These are phyloP conservation scores for Lucilia cuprina DNA, from an alignment of 1,140 invertebrate species.

Conservation along the genomic window DNA sequence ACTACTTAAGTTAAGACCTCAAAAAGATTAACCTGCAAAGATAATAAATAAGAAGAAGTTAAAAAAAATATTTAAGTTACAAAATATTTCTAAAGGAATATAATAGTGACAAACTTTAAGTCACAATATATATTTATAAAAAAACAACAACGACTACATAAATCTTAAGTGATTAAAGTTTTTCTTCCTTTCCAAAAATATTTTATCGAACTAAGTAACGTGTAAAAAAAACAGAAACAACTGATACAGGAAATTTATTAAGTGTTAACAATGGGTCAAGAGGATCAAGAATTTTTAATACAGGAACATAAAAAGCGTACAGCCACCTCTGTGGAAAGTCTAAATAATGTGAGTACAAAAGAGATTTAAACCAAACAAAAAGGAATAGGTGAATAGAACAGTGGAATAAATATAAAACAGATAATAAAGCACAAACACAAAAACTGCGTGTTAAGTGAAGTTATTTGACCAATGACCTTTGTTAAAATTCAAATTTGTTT, in stretches of 20 bases:
- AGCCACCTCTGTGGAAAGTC: constrained; percentile 53
- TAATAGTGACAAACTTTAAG: neutral
- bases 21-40: neutral
- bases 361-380: neutral
- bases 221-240: neutral
- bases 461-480: no score
- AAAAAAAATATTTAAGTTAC: neutral
- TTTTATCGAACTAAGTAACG: no score
- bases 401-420: neutral
- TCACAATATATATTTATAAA: neutral
- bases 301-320: constrained; percentile 47
- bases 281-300: constrained; percentile 58
- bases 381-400: neutral
- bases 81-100: neutral
- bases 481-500: no score
- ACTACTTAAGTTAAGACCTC: neutral
- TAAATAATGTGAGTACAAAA: constrained; percentile 50
- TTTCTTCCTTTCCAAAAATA: neutral
- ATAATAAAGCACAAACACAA: neutral
- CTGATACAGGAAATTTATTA: neutral
- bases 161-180: neutral
- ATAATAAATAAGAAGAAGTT: neutral
- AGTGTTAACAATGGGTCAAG: constrained; percentile 50
- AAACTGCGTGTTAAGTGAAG: no score
- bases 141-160: neutral